These are phyloP conservation scores for Tribolium castaneum DNA, from an alignment of 1,140 invertebrate species.

Conservation along the genomic window DNA sequence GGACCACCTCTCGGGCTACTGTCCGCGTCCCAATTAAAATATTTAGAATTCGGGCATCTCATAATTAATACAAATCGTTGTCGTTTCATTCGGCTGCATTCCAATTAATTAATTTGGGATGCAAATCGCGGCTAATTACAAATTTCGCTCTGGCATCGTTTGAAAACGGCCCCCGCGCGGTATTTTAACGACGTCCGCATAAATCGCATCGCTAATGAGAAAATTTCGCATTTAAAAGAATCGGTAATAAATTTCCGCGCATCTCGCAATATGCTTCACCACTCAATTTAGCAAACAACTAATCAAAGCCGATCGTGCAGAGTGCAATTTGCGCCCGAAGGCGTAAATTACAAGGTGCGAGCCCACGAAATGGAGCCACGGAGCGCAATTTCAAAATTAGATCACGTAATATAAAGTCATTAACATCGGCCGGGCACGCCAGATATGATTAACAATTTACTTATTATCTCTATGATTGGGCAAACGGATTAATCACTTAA, in stretches of 20 bases:
- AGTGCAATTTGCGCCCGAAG: slow-evolving; percentile 13
- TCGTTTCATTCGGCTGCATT: slow-evolving; percentile 16
- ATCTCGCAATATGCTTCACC: slow-evolving; percentile 9
- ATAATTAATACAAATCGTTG: slow-evolving; percentile 46
- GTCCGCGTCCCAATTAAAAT: slow-evolving; percentile 45
- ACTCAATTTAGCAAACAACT: slow-evolving; percentile 17
- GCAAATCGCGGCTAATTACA: slow-evolving; percentile 18
- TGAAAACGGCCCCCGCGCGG: not conserved
- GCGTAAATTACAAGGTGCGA: slow-evolving; percentile 27
- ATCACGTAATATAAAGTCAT: slow-evolving; percentile 39
- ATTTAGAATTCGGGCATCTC: slow-evolving; percentile 33
- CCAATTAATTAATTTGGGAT: slow-evolving; percentile 18
- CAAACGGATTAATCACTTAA: slow-evolving; percentile 31
- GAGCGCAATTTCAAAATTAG: slow-evolving; percentile 28
- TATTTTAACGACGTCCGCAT: slow-evolving; percentile 20
- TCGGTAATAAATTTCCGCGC: slow-evolving; percentile 5
- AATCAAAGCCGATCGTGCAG: slow-evolving; percentile 3
- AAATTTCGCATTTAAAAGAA: not conserved
- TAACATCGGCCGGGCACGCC: slow-evolving; percentile 7
- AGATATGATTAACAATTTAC: slow-evolving; percentile 39
- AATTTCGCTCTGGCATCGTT: not conserved
- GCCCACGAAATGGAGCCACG: not conserved
- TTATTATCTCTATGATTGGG: slow-evolving; percentile 32
- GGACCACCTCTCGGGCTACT: slow-evolving; percentile 42
- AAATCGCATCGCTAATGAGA: slow-evolving; percentile 2